Conservation (phyloP, 2,888 invertebrate species). For the Himalopsyche anomala region DNA sequence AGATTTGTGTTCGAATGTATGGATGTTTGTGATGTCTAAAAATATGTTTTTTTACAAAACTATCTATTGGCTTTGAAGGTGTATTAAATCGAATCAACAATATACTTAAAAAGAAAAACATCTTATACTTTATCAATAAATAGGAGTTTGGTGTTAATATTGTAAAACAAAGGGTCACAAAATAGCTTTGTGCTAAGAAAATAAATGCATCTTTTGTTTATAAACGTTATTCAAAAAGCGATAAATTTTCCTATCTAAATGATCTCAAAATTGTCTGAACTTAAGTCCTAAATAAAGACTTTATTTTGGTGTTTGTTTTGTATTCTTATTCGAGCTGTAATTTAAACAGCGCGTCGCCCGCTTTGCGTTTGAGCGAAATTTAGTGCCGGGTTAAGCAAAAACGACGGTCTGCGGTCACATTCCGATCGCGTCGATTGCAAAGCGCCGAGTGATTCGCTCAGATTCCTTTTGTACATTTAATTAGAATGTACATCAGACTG, state of each 20-base stretch:
- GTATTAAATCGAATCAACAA: too few species aligned
- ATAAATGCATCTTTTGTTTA: too few species aligned
- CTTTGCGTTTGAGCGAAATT: neutral
- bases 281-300: neutral
- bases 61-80: too few species aligned
- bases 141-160: too few species aligned
- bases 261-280: neutral
- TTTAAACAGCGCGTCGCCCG: neutral
- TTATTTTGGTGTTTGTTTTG: neutral
- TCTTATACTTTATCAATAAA: too few species aligned
- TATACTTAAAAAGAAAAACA: too few species aligned
- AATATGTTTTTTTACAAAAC: too few species aligned
- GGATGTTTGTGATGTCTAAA: too few species aligned
- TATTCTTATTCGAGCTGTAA: neutral
- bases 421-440: slow-evolving; percentile 10
- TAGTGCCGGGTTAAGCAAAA: slow-evolving; percentile 1
- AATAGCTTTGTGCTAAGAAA: too few species aligned
- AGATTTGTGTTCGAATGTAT: too few species aligned
- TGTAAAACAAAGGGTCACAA: too few species aligned
- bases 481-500: neutral
- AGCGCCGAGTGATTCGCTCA: neutral
- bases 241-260: slow-evolving; percentile 8
- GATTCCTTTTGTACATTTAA: slow-evolving; percentile 34
- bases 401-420: slow-evolving; percentile 18
- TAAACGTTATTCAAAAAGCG: neutral